phyloP scores from a whole-genome alignment of 2,888 invertebrate genomes.

The Argyra leucocephala region DNA sequence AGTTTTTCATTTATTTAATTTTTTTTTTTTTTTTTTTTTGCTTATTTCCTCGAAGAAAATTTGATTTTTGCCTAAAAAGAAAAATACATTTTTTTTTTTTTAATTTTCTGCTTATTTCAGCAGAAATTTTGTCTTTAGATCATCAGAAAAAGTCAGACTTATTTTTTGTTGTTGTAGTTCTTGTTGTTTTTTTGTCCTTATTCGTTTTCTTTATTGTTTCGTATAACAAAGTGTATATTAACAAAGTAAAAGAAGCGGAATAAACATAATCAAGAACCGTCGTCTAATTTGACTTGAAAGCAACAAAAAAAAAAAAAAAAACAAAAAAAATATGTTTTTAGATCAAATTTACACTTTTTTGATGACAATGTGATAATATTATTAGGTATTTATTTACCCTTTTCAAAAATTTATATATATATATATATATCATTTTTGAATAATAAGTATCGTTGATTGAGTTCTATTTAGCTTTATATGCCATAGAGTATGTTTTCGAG shows the following conservation, averaged over 20 bases:
- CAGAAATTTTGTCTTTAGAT: neutral
- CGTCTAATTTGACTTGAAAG: constrained; percentile 2
- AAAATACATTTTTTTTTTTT: neutral
- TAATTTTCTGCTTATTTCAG: neutral
- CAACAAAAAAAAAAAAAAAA: neutral
- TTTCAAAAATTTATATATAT: neutral
- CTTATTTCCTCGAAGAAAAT: neutral
- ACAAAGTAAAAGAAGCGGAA: neutral
- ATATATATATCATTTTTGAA: no score
- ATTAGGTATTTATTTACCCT: constrained; percentile 5
- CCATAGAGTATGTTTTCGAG: no score
- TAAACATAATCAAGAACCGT: neutral
- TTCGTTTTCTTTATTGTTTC: no score
- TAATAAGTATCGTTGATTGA: no score
- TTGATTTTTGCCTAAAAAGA: neutral
- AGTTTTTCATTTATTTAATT: no score
- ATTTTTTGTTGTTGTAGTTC: no score
- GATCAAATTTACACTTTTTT: constrained; percentile 5
- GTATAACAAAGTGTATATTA: no score
- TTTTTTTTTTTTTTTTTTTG: no score
- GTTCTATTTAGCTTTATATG: no score
- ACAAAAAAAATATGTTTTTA: neutral
- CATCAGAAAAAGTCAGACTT: no score
- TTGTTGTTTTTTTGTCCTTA: no score
- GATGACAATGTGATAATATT: constrained; percentile 6